phyloP scores from a whole-genome alignment of 2,113 vertebrate species.

The Gopherus evgoodei region DNA sequence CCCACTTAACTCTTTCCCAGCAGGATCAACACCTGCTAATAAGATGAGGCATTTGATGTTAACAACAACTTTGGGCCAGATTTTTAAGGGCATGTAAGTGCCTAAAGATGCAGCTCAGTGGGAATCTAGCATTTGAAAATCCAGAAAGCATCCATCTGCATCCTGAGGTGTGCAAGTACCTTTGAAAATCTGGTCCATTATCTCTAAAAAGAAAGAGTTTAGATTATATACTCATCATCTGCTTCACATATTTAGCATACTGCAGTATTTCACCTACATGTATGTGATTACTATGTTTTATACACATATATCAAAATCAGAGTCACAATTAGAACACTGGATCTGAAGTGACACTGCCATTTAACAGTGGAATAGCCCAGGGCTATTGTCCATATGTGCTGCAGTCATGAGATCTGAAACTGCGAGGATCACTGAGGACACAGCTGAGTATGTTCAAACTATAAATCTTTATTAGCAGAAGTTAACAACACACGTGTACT shows the following conservation, averaged over 20 bases:
- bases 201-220: background rate
- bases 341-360: background rate
- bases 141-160: background rate
- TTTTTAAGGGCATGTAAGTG: background rate
- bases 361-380: background rate
- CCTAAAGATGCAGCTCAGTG: background rate
- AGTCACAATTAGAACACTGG: background rate
- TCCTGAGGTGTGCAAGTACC: background rate
- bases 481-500: background rate
- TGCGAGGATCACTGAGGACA: background rate
- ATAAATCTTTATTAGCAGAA: background rate
- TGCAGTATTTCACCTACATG: background rate
- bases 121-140: background rate
- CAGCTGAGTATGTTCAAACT: rapidly evolving
- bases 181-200: background rate
- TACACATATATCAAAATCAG: background rate
- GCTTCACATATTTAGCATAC: background rate
- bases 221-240: background rate
- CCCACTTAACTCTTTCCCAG: background rate
- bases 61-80: background rate
- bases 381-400: background rate
- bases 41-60: background rate
- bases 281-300: background rate
- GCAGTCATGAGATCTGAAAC: background rate
- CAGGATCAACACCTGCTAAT: background rate